Percentiles rank a stretch among this genome's conserved stretches.
These are phyloP conservation scores for Anarrhichthys ocellatus DNA, from an alignment of 2,113 vertebrate genomes.

Conservation along the genomic window DNA sequence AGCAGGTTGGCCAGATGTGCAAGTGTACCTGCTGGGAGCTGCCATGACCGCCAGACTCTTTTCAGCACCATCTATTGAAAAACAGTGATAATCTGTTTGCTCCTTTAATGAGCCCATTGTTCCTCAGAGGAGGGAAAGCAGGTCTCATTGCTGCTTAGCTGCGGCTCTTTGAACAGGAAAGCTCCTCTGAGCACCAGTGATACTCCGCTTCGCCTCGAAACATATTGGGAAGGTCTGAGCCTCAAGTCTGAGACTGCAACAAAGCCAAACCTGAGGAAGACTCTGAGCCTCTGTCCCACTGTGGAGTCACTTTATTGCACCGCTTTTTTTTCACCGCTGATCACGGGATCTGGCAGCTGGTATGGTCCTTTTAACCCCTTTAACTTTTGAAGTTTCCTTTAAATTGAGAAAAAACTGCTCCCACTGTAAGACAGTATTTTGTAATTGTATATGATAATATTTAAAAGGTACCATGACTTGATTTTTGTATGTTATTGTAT, in stretches of 20 bases:
- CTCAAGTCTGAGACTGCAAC: constrained; percentile 56
- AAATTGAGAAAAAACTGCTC: not conserved
- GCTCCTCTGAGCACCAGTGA: constrained; percentile 72
- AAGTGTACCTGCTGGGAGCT: constrained; percentile 71
- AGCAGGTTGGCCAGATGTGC: constrained; percentile 76
- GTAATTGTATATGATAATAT: not conserved
- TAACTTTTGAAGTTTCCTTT: not conserved
- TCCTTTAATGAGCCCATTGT: constrained; percentile 83
- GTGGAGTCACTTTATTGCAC: constrained; percentile 37
- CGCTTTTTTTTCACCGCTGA: constrained; percentile 29
- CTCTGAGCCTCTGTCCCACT: constrained; percentile 42
- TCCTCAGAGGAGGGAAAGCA: constrained; percentile 69
- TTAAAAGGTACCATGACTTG: not conserved
- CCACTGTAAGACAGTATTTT: not conserved
- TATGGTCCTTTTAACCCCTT: constrained; percentile 17
- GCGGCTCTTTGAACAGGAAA: constrained; percentile 74
- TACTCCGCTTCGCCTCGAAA: constrained; percentile 50
- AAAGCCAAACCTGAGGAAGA: constrained; percentile 55
- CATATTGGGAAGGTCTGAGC: constrained; percentile 68
- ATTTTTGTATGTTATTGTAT: not conserved
- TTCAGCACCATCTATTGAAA: constrained; percentile 56
- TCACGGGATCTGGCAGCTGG: constrained; percentile 44
- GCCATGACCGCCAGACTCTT: constrained; percentile 63
- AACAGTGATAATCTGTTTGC: constrained; percentile 83
- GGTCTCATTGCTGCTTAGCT: constrained; percentile 76